A percentile compares a stretch with the other conserved stretches of the same genome.
These are phyloP conservation scores for Ctenopoma kingsleyae DNA, from an alignment of 2,797 vertebrate genomes.

Conservation along the genomic window DNA sequence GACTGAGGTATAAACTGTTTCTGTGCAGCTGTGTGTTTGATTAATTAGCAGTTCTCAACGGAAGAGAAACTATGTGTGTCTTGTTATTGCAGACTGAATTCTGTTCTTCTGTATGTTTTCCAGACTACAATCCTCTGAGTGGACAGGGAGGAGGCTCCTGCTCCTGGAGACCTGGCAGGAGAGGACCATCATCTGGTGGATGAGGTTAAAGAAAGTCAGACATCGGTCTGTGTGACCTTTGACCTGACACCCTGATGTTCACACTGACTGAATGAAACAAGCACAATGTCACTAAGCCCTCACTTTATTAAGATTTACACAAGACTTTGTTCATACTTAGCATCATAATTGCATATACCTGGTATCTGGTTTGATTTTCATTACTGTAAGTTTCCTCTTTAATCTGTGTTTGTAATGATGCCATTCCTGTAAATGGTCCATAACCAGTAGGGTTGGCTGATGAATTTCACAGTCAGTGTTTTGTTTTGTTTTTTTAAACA, in stretches of 20 bases:
- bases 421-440: constrained; percentile 90
- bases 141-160: constrained; percentile 91
- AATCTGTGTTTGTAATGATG: constrained; percentile 88
- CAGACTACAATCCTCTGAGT: constrained; percentile 91
- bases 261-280: constrained; percentile 67
- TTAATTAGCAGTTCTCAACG: too few species aligned
- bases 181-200: constrained; percentile 91
- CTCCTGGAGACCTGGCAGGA: constrained; percentile 90
- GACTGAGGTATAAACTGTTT: too few species aligned
- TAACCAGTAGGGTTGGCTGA: constrained; percentile 87
- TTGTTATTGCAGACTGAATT: background rate
- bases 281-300: constrained; percentile 52
- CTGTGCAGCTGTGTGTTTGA: too few species aligned
- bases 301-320: background rate
- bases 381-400: background rate
- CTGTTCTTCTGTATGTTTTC: constrained; percentile 38
- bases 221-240: constrained; percentile 40
- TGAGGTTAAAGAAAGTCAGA: constrained; percentile 91
- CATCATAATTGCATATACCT: background rate
- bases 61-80: background rate
- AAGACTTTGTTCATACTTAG: background rate
- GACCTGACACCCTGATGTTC: constrained; percentile 35
- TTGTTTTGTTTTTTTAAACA: background rate
- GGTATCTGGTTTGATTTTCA: background rate
- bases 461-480: constrained; percentile 72